phyloP scores from a whole-genome alignment of 1,140 invertebrate genomes.

The Cotesia vestalis region DNA sequence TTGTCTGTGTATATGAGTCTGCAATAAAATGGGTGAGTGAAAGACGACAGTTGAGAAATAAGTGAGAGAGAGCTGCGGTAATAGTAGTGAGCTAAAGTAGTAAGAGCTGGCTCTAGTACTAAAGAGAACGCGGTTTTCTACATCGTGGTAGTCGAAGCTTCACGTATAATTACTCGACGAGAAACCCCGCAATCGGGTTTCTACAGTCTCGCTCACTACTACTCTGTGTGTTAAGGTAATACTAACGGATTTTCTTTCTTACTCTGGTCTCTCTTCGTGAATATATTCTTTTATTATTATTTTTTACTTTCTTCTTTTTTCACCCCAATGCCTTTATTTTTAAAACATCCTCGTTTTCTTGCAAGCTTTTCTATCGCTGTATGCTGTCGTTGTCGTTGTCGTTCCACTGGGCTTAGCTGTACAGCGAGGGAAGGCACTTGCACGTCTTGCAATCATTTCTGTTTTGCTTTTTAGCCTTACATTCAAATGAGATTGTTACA shows the following conservation, averaged over 20 bases:
- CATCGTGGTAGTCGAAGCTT: slow-evolving; percentile 29
- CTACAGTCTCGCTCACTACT: neutral
- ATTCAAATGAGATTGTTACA: slow-evolving; percentile 22
- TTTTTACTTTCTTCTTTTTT: slow-evolving; percentile 19
- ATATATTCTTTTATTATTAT: no score
- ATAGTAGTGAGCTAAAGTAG: no score
- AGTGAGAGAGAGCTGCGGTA: slow-evolving; percentile 7
- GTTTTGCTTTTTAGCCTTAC: slow-evolving; percentile 4
- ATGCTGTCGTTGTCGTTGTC: neutral
- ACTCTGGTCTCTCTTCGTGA: no score
- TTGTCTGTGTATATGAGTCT: neutral
- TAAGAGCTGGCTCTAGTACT: neutral
- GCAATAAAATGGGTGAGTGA: slow-evolving; percentile 17
- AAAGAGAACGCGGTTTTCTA: slow-evolving; percentile 27
- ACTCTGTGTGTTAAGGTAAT: slow-evolving; percentile 18
- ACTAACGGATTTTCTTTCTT: slow-evolving; percentile 26
- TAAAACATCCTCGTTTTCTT: neutral
- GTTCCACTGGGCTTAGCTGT: slow-evolving; percentile 10
- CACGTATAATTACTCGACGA: slow-evolving; percentile 36
- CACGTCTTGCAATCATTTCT: slow-evolving; percentile 4
- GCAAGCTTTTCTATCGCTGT: neutral
- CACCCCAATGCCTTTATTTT: no score
- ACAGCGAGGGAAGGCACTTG: neutral
- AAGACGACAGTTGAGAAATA: slow-evolving; percentile 17
- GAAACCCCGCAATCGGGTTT: slow-evolving; percentile 34